These are phyloP conservation scores for Hyphantria cunea DNA, from an alignment of 1,140 invertebrate genomes.

Conservation along the genomic window DNA sequence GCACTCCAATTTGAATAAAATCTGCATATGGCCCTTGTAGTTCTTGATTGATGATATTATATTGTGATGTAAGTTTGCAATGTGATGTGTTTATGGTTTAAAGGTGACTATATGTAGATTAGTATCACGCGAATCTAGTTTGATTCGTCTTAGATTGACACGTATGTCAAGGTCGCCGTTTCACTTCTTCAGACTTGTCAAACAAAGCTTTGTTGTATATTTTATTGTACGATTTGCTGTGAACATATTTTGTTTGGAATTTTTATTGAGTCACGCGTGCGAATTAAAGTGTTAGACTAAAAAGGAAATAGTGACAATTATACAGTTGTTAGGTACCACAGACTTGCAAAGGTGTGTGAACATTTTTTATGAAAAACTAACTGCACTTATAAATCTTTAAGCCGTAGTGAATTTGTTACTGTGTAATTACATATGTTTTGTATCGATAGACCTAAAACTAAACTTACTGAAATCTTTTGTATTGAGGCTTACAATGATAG, in stretches of 20 bases:
- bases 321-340: slow-evolving; percentile 24
- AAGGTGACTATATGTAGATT: slow-evolving; percentile 76
- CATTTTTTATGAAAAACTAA: slow-evolving; percentile 35
- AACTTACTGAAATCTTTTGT: too few relatives aligned
- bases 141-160: slow-evolving; percentile 57
- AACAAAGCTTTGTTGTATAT: slow-evolving; percentile 53
- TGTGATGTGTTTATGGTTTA: slow-evolving; percentile 51
- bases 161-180: slow-evolving; percentile 65
- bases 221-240: slow-evolving; percentile 38
- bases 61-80: slow-evolving; percentile 54
- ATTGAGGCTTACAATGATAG: too few relatives aligned
- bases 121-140: slow-evolving; percentile 54
- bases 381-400: too few relatives aligned
- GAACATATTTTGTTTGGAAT: slow-evolving; percentile 55
- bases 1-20: slow-evolving; percentile 56
- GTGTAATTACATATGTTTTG: too few relatives aligned
- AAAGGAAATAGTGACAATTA: slow-evolving; percentile 25
- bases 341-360: slow-evolving; percentile 39
- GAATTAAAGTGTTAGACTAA: slow-evolving; percentile 12
- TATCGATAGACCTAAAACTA: too few relatives aligned
- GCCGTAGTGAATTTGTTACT: too few relatives aligned
- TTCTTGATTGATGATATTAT: slow-evolving; percentile 60
- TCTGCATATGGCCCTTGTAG: slow-evolving; percentile 58
- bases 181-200: slow-evolving; percentile 61
- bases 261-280: slow-evolving; percentile 50